These are phyloP conservation scores for Monopterus albus DNA, from an alignment of 2,113 vertebrate species.

Conservation along the genomic window DNA sequence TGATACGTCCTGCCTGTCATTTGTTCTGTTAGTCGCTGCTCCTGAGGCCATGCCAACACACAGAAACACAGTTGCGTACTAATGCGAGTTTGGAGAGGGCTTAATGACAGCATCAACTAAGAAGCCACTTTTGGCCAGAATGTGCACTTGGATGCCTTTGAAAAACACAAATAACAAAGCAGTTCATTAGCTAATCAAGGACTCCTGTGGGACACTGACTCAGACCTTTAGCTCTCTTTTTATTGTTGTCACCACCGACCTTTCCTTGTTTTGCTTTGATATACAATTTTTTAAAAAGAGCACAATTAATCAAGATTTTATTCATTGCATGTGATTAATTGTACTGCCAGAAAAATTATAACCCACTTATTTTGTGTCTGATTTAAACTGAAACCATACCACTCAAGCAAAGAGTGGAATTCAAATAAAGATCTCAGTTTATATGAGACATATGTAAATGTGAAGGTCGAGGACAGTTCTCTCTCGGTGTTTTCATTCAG, in stretches of 20 bases:
- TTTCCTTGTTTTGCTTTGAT: background rate
- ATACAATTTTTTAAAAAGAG: too few relatives aligned
- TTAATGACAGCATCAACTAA: conserved; percentile 36
- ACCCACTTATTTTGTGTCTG: too few relatives aligned
- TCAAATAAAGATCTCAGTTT: conserved; percentile 25
- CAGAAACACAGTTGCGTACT: conserved; percentile 19
- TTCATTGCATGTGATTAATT: too few relatives aligned
- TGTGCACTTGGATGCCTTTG: conserved; percentile 21
- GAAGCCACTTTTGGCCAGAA: background rate
- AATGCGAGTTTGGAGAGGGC: conserved; percentile 19
- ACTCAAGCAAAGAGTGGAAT: conserved; percentile 1
- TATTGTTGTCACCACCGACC: background rate
- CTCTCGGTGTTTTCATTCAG: conserved; percentile 14
- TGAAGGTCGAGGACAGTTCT: conserved; percentile 22
- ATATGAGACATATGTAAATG: conserved; percentile 17
- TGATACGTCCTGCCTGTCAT: conserved; percentile 44
- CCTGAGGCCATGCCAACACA: conserved; percentile 45
- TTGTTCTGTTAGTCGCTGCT: conserved; percentile 53
- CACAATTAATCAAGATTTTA: too few relatives aligned
- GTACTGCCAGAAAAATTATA: too few relatives aligned
- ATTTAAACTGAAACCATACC: background rate
- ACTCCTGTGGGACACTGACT: conserved; percentile 25
- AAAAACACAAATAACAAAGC: conserved; percentile 28
- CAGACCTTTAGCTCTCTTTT: background rate
- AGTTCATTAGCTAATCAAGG: conserved; percentile 35